Evolutionary conservation across 2,888 invertebrate species (phyloP), one percentile per base, ranked within the genome.

Genomic region (Allygus modestus): DNA sequence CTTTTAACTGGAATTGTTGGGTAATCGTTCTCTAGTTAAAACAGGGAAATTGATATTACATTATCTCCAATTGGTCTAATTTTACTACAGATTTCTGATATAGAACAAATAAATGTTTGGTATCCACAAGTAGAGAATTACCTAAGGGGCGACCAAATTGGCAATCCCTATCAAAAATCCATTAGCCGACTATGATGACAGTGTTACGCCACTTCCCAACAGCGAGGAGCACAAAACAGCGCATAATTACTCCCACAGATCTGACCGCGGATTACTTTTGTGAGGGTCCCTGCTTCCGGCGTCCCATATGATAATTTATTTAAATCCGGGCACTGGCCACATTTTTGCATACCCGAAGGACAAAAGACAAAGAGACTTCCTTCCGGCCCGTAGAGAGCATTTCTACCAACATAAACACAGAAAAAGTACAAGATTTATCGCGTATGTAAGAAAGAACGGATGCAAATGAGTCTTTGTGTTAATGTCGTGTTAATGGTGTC

Each of bases 321-420:
- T 71, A 82, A 82, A 82, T 71, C 58, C 51, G 28, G 46, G 61
- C 71, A 41, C 69, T 31, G 69, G 69, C 69, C 51, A 33, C 69
- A 82, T 82, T 82, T 82, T 82, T 82, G 82, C 82, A 82, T 82
- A 69, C 81, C 58, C 82, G 43, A 82, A 82, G 82, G 82, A 82
- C 82, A 82, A 71, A 82, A 71, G 82, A 82, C 82, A 82, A 82
- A 28, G 82, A 46, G 46, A 23, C 46, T 82, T 84, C 82, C 84
- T 84, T 84, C 84, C 84, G 82, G 84, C 15, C 75, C 82, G 81
- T 43, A 23, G 73, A 41, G 41, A 41, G 41, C 41, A 73, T 31
- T 23, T 51, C 54, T 71, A 81, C 81, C 81, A 28, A 81, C 41
- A 61, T 81, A 81, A 81, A 61, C 81, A 81, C 33, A 20, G 65